Conservation (phyloP, 2,113 vertebrate species). For the Cygnus buccinator region DNA sequence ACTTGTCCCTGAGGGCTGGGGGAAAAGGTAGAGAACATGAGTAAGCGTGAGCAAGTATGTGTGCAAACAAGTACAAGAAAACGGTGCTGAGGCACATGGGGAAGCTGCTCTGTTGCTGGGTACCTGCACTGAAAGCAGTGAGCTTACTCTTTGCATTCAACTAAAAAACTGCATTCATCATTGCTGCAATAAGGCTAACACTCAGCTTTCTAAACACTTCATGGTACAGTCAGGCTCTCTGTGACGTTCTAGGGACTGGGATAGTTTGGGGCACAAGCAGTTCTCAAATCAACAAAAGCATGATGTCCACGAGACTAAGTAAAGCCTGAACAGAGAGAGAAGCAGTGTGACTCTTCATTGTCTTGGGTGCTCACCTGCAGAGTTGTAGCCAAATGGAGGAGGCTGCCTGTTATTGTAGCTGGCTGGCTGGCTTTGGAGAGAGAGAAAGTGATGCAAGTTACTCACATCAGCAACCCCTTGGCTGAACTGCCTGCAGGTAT, state of each 20-base stretch:
- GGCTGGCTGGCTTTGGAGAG: conserved; percentile 68
- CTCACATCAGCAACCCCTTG: background rate
- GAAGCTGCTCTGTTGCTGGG: background rate
- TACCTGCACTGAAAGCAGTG: background rate
- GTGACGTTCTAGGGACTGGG: background rate
- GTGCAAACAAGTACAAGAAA: background rate
- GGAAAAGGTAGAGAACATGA: background rate
- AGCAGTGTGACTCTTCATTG: background rate
- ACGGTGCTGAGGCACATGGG: background rate
- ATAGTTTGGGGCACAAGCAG: rapidly evolving
- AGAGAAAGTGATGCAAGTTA: conserved; percentile 31
- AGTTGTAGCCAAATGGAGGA: conserved; percentile 74
- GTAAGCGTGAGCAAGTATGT: background rate
- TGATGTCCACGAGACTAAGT: rapidly evolving
- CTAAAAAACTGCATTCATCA: background rate
- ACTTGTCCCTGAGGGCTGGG: background rate
- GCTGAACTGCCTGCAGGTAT: background rate
- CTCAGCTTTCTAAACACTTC: no score
- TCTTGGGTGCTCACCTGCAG: conserved; percentile 60
- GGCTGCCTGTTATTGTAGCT: conserved; percentile 75
- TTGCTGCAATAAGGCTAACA: background rate
- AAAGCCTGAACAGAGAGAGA: background rate
- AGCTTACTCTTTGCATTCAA: background rate
- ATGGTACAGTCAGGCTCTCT: background rate
- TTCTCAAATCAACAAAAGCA: background rate